Base-by-base conservation (phyloP, 2,113 vertebrate species). In the Podocnemis expansa region DNA sequence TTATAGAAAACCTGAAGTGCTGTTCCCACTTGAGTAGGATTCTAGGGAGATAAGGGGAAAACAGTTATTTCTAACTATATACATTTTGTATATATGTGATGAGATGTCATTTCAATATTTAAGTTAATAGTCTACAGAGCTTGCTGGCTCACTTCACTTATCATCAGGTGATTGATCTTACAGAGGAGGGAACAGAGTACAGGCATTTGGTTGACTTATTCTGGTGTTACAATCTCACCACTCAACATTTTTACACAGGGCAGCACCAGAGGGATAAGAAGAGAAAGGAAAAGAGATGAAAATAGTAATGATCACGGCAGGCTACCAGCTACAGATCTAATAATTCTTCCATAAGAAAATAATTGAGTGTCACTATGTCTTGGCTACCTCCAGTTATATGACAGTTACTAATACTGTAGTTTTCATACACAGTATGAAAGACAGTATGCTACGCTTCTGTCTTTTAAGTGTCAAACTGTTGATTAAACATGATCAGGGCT, bases 1-100 rank as follows among this genome's bases (percentile, higher is more conserved):
- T 99, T 99, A 89, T 99, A 98, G 96, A 99, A 99, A 94, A 99
- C 99, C 97, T 99, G 99, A 92, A 99, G 98, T 73, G 99, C 99
- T 7, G 99, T 99, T 90, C 99, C 99, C 1, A 99, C 99, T 97
- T 99, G 99, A 78, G 99, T 99, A 45, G 99, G 99, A 96, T 99
- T 99, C 99, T 99, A 96, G 70, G 88, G 16, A 78, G 78, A 82
- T 29, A 84, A 88, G 24, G 67, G 27, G 0, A 84, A 94, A 87
- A 41, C 16, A 73, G 73, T 14, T 0, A 73, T 41, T 27, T 93
- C 88, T 17, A 85, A 80, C 43, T 73, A 47, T 58, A 63, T 24
- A 80, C 51, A 34, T 0, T 0, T 43, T 49, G 27, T 91, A 94
- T 24, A 67, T 16, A 25, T 29, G 41, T 5, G 34, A 82, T 31